Evolutionary conservation across 2,888 invertebrate genomes (phyloP).

Genomic region (Tetragonula carbonaria): DNA sequence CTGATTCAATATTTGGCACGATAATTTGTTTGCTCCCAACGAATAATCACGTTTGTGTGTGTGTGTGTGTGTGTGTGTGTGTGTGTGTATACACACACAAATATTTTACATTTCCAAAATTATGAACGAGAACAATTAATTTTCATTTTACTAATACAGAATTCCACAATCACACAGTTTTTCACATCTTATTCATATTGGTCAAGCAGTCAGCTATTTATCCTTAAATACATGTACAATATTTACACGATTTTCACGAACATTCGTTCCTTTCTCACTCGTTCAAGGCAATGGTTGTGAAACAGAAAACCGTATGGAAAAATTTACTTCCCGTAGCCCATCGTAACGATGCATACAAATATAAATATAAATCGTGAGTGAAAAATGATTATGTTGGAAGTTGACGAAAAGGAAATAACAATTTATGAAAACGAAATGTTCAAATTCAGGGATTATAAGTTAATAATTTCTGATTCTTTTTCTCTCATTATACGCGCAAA

Average conservation of each 20-base stretch:
- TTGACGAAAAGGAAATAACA: not conserved
- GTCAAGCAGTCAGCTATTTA: conserved; percentile 74
- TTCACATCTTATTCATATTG: conserved; percentile 59
- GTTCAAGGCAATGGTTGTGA: not conserved
- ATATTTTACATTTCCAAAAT: not conserved
- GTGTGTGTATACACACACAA: not conserved
- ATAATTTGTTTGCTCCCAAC: not conserved
- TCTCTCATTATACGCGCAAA: too few species aligned
- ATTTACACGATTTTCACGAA: conserved; percentile 70
- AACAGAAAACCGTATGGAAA: not conserved
- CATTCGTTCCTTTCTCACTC: not conserved
- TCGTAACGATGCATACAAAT: not conserved
- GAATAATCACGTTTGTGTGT: not conserved
- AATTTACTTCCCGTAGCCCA: not conserved
- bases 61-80: not conserved
- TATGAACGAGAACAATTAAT: not conserved
- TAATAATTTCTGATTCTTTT: not conserved
- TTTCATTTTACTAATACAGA: not conserved
- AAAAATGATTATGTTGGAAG: not conserved
- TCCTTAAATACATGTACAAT: conserved; percentile 64
- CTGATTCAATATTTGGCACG: conserved; percentile 13
- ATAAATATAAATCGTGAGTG: not conserved
- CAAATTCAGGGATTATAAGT: not conserved
- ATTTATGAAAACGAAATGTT: not conserved
- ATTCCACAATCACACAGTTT: not conserved